A percentile compares a stretch with the other conserved stretches of the same genome.
Evolutionary conservation across 2,797 vertebrate species (phyloP).

Genomic region (Lutjanus campechanus): DNA sequence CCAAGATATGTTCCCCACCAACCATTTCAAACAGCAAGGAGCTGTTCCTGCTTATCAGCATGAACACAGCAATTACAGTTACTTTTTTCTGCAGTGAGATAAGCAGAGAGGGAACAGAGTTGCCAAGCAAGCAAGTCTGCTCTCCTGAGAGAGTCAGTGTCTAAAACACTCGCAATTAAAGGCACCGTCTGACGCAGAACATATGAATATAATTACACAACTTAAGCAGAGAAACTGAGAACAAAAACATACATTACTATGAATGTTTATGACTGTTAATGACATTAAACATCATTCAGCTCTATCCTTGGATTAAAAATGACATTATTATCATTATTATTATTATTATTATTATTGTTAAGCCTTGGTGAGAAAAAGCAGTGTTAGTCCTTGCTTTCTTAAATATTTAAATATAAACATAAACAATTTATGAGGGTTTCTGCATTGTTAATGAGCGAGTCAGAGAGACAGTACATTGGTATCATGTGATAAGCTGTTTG

Average conservation of each 20-base stretch:
- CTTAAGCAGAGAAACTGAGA: background rate
- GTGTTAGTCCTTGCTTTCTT: background rate
- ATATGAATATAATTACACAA: background rate
- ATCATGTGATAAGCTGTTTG: background rate
- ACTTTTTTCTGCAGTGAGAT: conserved; percentile 41
- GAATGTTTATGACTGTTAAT: too few relatives aligned
- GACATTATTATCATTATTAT: too few relatives aligned
- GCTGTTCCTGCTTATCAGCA: conserved; percentile 36
- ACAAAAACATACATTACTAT: background rate
- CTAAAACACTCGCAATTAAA: conserved; percentile 18
- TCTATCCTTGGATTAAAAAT: too few relatives aligned
- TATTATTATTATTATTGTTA: too few relatives aligned
- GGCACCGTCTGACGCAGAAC: background rate
- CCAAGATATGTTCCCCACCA: background rate
- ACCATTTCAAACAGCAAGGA: conserved; percentile 12
- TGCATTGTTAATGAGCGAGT: background rate
- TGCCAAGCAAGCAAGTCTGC: conserved; percentile 35
- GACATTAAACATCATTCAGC: too few relatives aligned
- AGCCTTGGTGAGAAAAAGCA: background rate
- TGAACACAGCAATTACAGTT: conserved; percentile 16
- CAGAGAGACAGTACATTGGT: background rate
- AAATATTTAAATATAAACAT: too few relatives aligned
- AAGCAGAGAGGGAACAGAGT: conserved; percentile 30
- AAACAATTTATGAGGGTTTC: background rate
- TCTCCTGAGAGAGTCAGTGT: background rate